Base-by-base conservation (phyloP, 2,113 vertebrate species). In the Pimephales promelas region DNA sequence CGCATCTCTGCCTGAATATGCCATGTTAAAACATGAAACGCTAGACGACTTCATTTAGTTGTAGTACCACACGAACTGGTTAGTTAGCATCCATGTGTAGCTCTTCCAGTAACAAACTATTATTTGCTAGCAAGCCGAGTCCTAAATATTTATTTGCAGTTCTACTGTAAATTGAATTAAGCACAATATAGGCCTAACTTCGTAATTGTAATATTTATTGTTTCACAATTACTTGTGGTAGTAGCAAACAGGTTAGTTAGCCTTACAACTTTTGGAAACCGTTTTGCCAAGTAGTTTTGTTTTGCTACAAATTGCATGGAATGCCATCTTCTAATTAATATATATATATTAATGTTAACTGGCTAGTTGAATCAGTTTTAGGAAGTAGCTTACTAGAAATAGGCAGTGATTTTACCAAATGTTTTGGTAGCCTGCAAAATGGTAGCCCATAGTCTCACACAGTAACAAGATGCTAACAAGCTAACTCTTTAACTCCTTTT, bases 1-100 rank as follows among this genome's bases (percentile, higher is more conserved):
- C 20, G 34, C 74, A 31, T 52, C 28, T 84, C 52, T 57, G 62
- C 49, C 75, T 71, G 43, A 57, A 28, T 66, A 10, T 68, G 14
- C n/a, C 83, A 71, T 34, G 24, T 22, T 68, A 24, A 70, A 66
- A 76, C 43, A 56, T 43, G 47, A 62, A 24, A 45, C 43, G 18
- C 45, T 56, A 36, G 10, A 43, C 4, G 28, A 49, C 26, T 80
- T n/a, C 22, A 28, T 56, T 22, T 57, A 28, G 52, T 36, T n/a
- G 71, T 74, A n/a, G 71, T 74, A 74, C 71, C 13, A 47, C 1
- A 10, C 13, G 6, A 49, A 71, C 66, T 26, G 43, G 22, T n/a
- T 47, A 73, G 24, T 47, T 73, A 49, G n/a, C 71, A 14, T 49
- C 43, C 24, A 73, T 28, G 28, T 28, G 1, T 68, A 40, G 64